These are phyloP conservation scores for Chitala chitala DNA, from an alignment of 2,113 vertebrate species.

Conservation along the genomic window DNA sequence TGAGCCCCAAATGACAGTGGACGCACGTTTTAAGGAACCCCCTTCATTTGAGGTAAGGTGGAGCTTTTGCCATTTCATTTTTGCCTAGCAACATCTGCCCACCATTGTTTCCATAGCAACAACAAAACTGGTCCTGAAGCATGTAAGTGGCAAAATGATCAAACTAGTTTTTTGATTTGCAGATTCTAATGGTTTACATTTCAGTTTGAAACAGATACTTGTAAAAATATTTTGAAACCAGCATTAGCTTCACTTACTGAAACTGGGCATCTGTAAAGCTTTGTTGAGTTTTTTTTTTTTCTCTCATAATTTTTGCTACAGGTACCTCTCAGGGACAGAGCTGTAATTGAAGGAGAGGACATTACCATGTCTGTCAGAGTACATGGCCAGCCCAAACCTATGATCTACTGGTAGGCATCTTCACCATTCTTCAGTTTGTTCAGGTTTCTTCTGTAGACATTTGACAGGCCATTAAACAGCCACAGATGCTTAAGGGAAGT, in stretches of 20 bases:
- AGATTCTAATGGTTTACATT: background rate
- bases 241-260: background rate
- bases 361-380: slow-evolving; percentile 81
- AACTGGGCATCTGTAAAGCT: background rate
- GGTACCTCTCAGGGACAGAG: slow-evolving; percentile 78
- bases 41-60: slow-evolving; percentile 85
- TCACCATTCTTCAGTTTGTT: background rate
- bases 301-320: slow-evolving; percentile 41
- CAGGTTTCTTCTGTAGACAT: background rate
- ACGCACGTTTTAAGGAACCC: slow-evolving; percentile 76
- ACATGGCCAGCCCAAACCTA: slow-evolving; percentile 87
- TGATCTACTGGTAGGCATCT: slow-evolving; percentile 89
- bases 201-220: background rate
- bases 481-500: background rate
- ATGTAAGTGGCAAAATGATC: background rate
- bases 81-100: background rate
- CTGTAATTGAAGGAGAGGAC: slow-evolving; percentile 84
- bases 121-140: background rate
- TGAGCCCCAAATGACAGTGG: slow-evolving; percentile 50
- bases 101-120: background rate
- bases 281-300: background rate
- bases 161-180: background rate
- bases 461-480: background rate
- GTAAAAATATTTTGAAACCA: background rate
- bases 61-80: background rate